Evolutionary conservation across 2,888 invertebrate species (phyloP), one percentile per base, ranked within the genome.

Genomic region (Capitulum mitella): DNA sequence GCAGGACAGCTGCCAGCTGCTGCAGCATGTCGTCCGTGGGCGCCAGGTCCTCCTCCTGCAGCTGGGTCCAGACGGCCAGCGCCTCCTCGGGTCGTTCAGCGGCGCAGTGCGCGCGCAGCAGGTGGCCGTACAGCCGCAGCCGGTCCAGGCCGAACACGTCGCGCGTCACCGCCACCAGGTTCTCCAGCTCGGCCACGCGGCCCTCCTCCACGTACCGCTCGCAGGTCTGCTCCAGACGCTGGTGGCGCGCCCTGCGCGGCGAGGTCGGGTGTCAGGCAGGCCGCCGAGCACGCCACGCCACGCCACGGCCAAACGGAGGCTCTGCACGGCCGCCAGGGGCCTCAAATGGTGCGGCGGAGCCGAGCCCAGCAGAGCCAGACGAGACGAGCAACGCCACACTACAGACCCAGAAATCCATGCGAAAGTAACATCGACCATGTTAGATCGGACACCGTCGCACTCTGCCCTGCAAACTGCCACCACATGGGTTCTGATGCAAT

Each of bases 21-120:
- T 83, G 80, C 0, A 95, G 87, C 84, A 95, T 94, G 37, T 88
- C 86, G 43, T 91, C 90, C 43, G 89, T 89, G 0, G 94, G 92
- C 32, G 90, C 85, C 79, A 93, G 87, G 81, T 91, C 90, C 84
- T 95, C 94, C 84, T 95, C 94, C 86, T 95, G 94, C 87, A 95
- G 90, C 83, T 91, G 87, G 0, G 92, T 93, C 94, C 94, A 94
- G 6, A 95, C 86, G 0, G 90, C 90, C 19, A 93, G 84, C 0
- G 93, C 93, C 85, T 93, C 92, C 77, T 93, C 90, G 0, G 90
- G 88, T 83, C 94, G 90, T 64, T 91, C 88, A 0, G 89, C 88
- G 83, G 91, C 82, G 85, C 86, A 90, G 84, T 93, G 93, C 75
- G 90, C 90, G n/a, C 91, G 86, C 5, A 95, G 87, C 19, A 94